These are phyloP conservation scores for Drosophila fulvimacula DNA, from an alignment of 2,888 invertebrate genomes.

Conservation along the genomic window DNA sequence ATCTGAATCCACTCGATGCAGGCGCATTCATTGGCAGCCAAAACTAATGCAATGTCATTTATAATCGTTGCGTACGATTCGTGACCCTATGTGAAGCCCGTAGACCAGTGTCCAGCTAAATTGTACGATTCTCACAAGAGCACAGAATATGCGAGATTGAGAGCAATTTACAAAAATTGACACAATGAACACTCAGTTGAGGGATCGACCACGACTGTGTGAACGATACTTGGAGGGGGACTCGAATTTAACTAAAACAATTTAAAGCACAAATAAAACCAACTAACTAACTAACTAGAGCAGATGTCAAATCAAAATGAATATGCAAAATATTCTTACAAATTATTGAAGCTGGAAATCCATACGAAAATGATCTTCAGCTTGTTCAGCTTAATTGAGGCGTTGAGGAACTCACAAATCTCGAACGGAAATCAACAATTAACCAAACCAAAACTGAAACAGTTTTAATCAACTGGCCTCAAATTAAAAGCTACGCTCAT, in stretches of 20 bases:
- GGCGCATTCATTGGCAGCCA: slow-evolving; percentile 60
- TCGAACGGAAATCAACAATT: slow-evolving; percentile 72
- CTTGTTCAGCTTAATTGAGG: slow-evolving; percentile 45
- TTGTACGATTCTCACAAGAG: slow-evolving; percentile 45
- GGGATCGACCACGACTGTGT: slow-evolving; percentile 44
- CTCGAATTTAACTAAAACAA: slow-evolving; percentile 54
- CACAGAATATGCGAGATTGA: slow-evolving; percentile 32
- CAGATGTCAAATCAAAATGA: slow-evolving; percentile 4
- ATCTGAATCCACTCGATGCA: slow-evolving; percentile 54
- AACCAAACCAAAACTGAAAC: slow-evolving; percentile 60
- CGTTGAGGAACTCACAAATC: slow-evolving; percentile 55
- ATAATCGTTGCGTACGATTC: slow-evolving; percentile 70
- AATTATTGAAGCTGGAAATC: neutral
- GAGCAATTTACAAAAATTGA: slow-evolving; percentile 63
- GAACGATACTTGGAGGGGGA: slow-evolving; percentile 16
- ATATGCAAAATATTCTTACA: slow-evolving; percentile 5
- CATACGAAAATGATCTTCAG: slow-evolving; percentile 1
- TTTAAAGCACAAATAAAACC: slow-evolving; percentile 59
- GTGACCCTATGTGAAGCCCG: slow-evolving; percentile 16
- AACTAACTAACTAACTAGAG: slow-evolving; percentile 20
- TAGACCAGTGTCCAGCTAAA: slow-evolving; percentile 42
- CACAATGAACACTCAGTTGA: slow-evolving; percentile 42
- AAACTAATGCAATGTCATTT: slow-evolving; percentile 75
- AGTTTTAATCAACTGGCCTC: slow-evolving; percentile 59
- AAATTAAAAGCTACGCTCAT: slow-evolving; percentile 69